Evolutionary conservation across 2,888 invertebrate species (phyloP).

Genomic region (Diabrotica balteata): DNA sequence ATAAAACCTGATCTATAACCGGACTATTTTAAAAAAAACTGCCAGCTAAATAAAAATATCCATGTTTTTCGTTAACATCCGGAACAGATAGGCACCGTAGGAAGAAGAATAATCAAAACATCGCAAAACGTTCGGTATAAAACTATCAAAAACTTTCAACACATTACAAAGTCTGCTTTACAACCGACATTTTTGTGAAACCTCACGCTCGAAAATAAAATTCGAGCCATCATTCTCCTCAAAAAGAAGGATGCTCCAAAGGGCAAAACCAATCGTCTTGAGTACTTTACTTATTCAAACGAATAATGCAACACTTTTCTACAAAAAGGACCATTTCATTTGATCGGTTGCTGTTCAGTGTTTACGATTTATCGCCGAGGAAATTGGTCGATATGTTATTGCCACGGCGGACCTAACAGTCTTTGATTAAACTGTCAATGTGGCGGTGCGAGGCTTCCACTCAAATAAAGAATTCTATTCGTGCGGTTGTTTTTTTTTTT

Average conservation of each 20-base stretch:
- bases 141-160: too few relatives aligned
- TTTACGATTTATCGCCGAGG: slow-evolving; percentile 37
- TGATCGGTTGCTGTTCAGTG: slow-evolving; percentile 26
- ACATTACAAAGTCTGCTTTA: too few relatives aligned
- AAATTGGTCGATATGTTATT: slow-evolving; percentile 40
- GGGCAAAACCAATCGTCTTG: slow-evolving; percentile 11
- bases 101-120: too few relatives aligned
- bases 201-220: too few relatives aligned
- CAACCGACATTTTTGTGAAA: too few relatives aligned
- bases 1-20: too few relatives aligned
- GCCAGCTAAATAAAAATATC: too few relatives aligned
- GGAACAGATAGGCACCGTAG: too few relatives aligned
- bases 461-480: slow-evolving; percentile 34
- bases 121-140: too few relatives aligned
- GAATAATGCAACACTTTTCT: slow-evolving; percentile 43
- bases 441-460: slow-evolving; percentile 25
- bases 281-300: slow-evolving; percentile 39
- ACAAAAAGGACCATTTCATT: slow-evolving; percentile 24
- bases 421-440: slow-evolving; percentile 40
- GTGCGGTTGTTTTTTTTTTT: slow-evolving; percentile 16
- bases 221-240: not conserved
- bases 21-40: too few relatives aligned
- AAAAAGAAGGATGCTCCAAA: slow-evolving; percentile 5
- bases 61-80: too few relatives aligned
- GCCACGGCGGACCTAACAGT: slow-evolving; percentile 29